Evolutionary conservation across 2,113 vertebrate species (phyloP).

Genomic region (Dinomys branickii): DNA sequence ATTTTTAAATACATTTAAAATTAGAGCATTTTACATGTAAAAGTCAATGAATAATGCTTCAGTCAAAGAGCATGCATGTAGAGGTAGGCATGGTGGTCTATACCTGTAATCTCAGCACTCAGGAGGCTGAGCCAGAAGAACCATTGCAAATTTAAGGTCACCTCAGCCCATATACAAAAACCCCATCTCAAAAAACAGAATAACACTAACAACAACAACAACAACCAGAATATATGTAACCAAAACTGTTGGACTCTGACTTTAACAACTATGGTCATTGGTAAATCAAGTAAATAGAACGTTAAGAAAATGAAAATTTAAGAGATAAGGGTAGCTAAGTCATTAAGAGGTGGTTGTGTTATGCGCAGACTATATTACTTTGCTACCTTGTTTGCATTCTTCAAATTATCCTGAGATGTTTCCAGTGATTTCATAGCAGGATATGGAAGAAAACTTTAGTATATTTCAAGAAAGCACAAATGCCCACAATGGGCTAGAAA

Average conservation of each 20-base stretch:
- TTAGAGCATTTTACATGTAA: neutral
- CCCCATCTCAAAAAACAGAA: neutral
- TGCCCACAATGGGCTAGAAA: neutral
- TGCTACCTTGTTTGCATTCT: neutral
- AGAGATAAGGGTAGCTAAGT: neutral
- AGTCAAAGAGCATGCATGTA: neutral
- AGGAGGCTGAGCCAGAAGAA: neutral
- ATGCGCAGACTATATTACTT: neutral
- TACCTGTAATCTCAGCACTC: neutral
- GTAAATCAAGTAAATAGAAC: neutral
- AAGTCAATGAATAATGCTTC: neutral
- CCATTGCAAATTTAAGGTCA: neutral
- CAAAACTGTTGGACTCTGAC: neutral
- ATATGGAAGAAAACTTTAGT: neutral
- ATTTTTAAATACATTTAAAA: neutral
- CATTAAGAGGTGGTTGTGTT: neutral
- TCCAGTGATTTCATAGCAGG: neutral
- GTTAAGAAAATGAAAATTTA: neutral
- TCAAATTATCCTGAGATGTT: neutral
- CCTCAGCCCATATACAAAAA: neutral
- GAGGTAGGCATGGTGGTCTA: neutral
- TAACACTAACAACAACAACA: neutral
- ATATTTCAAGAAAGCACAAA: neutral
- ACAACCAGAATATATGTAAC: neutral
- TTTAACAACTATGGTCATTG: neutral